Conservation (phyloP, 2,113 vertebrate species). For the Paradisaea rubra region DNA sequence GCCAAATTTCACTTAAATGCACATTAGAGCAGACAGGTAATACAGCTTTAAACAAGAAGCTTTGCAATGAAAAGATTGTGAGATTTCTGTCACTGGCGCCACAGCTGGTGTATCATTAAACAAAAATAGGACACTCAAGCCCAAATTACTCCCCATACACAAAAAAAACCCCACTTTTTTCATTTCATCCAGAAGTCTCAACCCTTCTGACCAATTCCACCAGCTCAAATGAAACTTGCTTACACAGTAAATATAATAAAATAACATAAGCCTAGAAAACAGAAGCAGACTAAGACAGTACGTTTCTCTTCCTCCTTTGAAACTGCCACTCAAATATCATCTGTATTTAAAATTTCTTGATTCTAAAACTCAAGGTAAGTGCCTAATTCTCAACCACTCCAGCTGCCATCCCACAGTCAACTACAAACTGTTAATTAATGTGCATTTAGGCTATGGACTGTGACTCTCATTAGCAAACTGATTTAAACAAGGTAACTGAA, state of each 20-base stretch:
- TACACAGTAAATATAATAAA: neutral
- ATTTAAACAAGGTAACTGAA: neutral
- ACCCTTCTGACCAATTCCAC: neutral
- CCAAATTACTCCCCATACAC: neutral
- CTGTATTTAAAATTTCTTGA: neutral
- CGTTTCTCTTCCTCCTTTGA: conserved; percentile 17
- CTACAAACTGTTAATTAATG: neutral
- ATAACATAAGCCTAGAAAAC: neutral
- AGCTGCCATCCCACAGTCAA: neutral
- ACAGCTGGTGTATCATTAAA: neutral
- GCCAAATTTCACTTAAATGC: neutral
- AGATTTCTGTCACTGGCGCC: neutral
- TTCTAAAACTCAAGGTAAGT: neutral
- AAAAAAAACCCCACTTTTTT: neutral
- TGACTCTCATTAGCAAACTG: neutral
- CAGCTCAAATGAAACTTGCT: neutral
- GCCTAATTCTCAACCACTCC: neutral
- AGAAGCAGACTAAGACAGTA: conserved; percentile 6
- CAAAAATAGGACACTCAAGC: neutral
- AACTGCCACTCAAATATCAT: neutral
- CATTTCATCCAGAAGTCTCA: neutral
- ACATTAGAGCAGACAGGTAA: neutral
- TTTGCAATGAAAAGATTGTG: neutral
- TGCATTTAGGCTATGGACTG: neutral
- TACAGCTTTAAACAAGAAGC: neutral